These are phyloP conservation scores for Calcarius lapponicus DNA, from an alignment of 2,797 vertebrate species.

Conservation along the genomic window DNA sequence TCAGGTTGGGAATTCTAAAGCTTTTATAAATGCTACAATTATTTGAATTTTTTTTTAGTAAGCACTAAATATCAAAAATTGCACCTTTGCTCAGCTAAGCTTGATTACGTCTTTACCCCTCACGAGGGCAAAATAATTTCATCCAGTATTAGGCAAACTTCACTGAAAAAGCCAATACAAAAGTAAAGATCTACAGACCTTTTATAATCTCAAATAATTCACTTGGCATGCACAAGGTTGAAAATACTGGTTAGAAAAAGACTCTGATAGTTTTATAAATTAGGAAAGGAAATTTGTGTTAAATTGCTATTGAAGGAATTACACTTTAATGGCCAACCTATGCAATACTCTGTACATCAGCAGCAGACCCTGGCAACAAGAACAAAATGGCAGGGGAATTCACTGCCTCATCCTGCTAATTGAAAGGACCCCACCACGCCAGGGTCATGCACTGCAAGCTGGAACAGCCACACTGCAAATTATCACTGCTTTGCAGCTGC, in stretches of 20 bases:
- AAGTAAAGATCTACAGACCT: not conserved
- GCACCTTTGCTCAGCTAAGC: constrained; percentile 36
- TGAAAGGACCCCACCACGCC: not conserved
- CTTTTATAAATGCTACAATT: constrained; percentile 62
- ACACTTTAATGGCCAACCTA: not conserved
- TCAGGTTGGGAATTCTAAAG: not conserved
- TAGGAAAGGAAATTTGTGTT: not conserved
- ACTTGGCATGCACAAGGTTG: not conserved
- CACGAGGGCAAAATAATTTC: constrained; percentile 44
- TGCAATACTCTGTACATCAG: not conserved
- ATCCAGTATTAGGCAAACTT: constrained; percentile 48
- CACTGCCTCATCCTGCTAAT: not conserved
- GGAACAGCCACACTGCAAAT: not conserved
- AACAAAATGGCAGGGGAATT: not conserved
- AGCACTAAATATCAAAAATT: constrained; percentile 64
- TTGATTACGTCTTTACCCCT: constrained; percentile 58
- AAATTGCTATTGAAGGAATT: constrained; percentile 21
- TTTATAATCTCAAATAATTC: not conserved
- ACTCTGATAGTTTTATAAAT: not conserved
- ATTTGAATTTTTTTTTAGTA: constrained; percentile 58
- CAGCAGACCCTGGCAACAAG: not conserved
- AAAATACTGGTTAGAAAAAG: not conserved
- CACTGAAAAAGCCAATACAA: constrained; percentile 1
- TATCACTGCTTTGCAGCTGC: not conserved
- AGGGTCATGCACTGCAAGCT: not conserved